These are phyloP conservation scores for Meghimatium bilineatum DNA, from an alignment of 2,888 invertebrate genomes.

Conservation along the genomic window DNA sequence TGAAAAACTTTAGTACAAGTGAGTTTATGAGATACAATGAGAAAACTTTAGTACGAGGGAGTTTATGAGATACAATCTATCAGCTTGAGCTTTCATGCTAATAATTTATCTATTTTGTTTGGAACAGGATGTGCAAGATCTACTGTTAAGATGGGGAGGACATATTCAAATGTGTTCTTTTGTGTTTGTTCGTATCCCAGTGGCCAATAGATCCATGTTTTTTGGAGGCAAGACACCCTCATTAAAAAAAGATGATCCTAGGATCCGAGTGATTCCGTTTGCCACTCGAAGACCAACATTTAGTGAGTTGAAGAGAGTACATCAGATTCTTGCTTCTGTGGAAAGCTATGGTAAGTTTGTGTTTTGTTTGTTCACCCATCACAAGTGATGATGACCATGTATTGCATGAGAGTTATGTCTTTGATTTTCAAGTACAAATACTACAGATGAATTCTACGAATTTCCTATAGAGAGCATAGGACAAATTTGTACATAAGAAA, in stretches of 20 bases:
- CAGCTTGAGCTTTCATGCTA: too few species aligned
- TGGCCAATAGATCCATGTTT: constrained; percentile 84
- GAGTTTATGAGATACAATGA: too few species aligned
- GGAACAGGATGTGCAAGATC: constrained; percentile 85
- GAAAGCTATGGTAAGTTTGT: constrained; percentile 69
- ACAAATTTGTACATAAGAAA: too few species aligned
- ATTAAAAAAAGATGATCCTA: constrained; percentile 76
- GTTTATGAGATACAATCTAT: too few species aligned
- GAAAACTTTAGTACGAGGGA: too few species aligned
- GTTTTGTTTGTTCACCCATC: background rate
- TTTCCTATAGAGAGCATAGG: too few species aligned
- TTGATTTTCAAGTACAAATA: too few species aligned
- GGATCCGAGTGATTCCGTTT: constrained; percentile 83
- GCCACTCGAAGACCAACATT: constrained; percentile 88
- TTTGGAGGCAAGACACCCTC: constrained; percentile 86
- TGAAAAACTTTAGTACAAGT: too few species aligned
- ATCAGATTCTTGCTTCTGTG: constrained; percentile 81
- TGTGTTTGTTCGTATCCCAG: constrained; percentile 87
- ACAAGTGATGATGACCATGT: too few species aligned
- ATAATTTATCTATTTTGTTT: constrained; percentile 4
- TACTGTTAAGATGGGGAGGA: constrained; percentile 83
- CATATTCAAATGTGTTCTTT: constrained; percentile 84
- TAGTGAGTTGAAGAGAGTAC: constrained; percentile 87
- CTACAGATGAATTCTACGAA: too few species aligned
- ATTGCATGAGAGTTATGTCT: too few species aligned